Evolutionary conservation across 2,797 vertebrate genomes (phyloP), one percentile per base, ranked within the genome.

Genomic region (Gallinago solitaria): DNA sequence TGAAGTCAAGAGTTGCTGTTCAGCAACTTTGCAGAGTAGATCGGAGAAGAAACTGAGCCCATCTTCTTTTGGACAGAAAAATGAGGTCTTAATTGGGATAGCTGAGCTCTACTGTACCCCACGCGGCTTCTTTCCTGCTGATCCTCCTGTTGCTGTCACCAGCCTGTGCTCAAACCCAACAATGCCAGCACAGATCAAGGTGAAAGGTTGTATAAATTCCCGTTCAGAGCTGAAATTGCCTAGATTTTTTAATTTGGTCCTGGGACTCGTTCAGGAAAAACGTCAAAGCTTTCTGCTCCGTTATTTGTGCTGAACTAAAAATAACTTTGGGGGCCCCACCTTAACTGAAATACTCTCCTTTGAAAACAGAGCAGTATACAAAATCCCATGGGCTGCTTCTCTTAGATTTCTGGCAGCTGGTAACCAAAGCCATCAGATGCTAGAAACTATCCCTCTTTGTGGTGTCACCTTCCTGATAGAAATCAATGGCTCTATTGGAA

Each of bases 221-320:
- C 16, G 7, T 35, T 30, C 9, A 24, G 63, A 74, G 74, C 73
- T 85, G 75, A n/a, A 90, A 78, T 47, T 47, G 39, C 43, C 53
- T 81, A 50, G 69, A 50, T 77, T 92, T 92, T 96, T 88, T 41
- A 28, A 79, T 91, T 79, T 37, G 25, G 41, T 50, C 23, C 21
- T 67, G 24, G 75, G 87, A 23, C 9, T 63, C 5, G 5, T 78
- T 92, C 84, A 91, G 91, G 67, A 73, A 88, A 73, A 92, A 47
- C 13, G 54, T 91, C 57, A 87, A 88, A 90, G 39, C 56, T 27
- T 85, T 78, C 61, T 91, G 77, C 84, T 91, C 48, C 2, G 6
- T 57, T 90, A 27, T 60, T 82, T 91, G 84, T 87, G 85, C 89
- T 12, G 85, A 68, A 73, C 61, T 93, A 68, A 97, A 78, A 79